A percentile compares a stretch with the other conserved stretches of the same genome.
phyloP scores from a whole-genome alignment of 2,113 vertebrate genomes.

The Limanda limanda region DNA sequence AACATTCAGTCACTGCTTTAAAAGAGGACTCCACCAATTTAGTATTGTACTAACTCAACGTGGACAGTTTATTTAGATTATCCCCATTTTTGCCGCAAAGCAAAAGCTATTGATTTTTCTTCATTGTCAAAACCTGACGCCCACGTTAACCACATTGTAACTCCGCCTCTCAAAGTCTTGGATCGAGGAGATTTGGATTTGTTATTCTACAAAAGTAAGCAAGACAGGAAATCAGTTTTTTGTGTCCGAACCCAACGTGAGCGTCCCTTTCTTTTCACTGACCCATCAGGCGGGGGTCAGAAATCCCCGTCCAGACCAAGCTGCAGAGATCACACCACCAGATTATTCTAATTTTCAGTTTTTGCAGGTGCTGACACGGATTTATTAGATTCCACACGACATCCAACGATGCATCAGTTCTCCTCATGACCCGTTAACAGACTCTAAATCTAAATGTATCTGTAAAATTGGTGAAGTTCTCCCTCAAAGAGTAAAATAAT shows the following conservation, averaged over 20 bases:
- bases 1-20: neutral
- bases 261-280: too few species aligned
- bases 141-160: conserved; percentile 6
- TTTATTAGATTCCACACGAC: neutral
- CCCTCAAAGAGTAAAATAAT: neutral
- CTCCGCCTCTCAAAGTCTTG: neutral
- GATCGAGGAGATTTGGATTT: too few species aligned
- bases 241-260: too few species aligned
- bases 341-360: too few species aligned
- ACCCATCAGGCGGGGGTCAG: too few species aligned
- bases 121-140: neutral
- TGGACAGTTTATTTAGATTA: neutral
- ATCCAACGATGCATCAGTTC: neutral
- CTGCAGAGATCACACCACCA: too few species aligned
- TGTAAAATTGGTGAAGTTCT: conserved; percentile 1
- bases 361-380: too few species aligned
- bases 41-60: neutral
- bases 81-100: neutral
- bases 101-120: neutral
- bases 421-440: neutral
- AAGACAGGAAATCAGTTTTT: too few species aligned
- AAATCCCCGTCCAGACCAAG: too few species aligned
- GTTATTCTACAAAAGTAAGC: neutral
- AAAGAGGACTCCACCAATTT: conserved; percentile 6
- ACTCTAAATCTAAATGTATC: too few species aligned